Evolutionary conservation across 2,113 vertebrate genomes (phyloP).

Genomic region (Gavia stellata): DNA sequence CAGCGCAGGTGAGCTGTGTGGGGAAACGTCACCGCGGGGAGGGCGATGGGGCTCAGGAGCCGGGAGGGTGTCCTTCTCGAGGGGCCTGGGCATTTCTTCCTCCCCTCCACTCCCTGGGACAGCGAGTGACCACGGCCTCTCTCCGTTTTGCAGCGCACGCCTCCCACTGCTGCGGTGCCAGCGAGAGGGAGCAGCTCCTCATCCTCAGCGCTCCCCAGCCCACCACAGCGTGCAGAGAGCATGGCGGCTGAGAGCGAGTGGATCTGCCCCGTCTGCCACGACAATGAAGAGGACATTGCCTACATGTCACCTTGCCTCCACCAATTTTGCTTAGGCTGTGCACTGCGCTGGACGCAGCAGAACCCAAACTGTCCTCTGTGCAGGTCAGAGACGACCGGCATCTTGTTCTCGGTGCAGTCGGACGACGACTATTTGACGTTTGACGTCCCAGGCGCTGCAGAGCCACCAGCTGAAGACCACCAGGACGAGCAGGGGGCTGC

Average conservation of each 20-base stretch:
- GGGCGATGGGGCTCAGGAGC: background rate
- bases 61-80: background rate
- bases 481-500: too few species aligned
- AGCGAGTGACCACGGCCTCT: background rate
- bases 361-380: too few species aligned
- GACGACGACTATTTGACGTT: too few species aligned
- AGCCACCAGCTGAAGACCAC: too few species aligned
- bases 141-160: background rate
- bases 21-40: background rate
- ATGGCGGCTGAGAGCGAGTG: too few species aligned
- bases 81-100: background rate
- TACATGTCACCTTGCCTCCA: background rate
- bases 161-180: too few species aligned
- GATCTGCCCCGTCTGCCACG: background rate
- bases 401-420: too few species aligned
- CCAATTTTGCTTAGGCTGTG: background rate
- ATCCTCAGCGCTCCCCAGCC: background rate
- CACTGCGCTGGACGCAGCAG: too few species aligned
- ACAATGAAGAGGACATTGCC: fast-evolving
- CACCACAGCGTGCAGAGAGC: fast-evolving
- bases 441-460: too few species aligned
- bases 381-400: too few species aligned
- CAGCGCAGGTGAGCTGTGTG: background rate
- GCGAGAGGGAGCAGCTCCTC: background rate
- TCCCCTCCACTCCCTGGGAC: too few species aligned